Evolutionary conservation across 1,140 invertebrate species (phyloP).

Genomic region (Leptoteleia sp.): DNA sequence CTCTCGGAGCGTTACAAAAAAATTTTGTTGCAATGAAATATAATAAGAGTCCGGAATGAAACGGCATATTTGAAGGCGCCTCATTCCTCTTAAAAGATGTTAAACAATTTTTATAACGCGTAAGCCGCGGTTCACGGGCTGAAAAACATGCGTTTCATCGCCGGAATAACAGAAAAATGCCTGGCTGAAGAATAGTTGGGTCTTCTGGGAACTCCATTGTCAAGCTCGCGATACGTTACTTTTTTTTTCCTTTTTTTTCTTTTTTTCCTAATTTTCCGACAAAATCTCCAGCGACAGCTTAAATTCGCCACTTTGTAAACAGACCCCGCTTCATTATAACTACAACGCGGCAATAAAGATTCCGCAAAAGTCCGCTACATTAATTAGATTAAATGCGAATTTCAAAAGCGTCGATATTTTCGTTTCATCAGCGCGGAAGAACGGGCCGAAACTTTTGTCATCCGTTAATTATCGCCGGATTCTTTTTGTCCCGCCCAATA

Average conservation of each 20-base stretch:
- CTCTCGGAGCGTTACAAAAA: no score
- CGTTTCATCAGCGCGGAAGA: background rate
- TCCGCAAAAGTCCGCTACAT: background rate
- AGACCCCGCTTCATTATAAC: conserved; percentile 8
- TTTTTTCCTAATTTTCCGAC: conserved; percentile 39
- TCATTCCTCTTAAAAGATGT: conserved; percentile 4
- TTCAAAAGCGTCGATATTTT: conserved; percentile 1
- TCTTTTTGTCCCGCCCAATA: background rate
- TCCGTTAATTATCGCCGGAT: conserved; percentile 5
- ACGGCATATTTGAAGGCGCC: no score
- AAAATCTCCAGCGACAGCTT: conserved; percentile 33
- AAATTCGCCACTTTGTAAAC: conserved; percentile 18
- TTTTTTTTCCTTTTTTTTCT: no score
- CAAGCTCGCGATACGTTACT: conserved; percentile 17
- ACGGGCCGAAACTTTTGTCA: no score
- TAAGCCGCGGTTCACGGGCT: conserved; percentile 9
- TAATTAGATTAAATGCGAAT: background rate
- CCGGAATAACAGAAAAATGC: conserved; percentile 20
- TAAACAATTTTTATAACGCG: conserved; percentile 21
- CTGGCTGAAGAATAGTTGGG: conserved; percentile 5
- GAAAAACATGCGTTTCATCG: conserved; percentile 17
- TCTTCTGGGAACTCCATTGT: conserved; percentile 28
- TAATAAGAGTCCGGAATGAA: no score
- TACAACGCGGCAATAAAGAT: conserved; percentile 5
- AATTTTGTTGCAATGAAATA: no score